Conservation (phyloP, 2,797 vertebrate genomes). For the Premnoplex brunnescens region DNA sequence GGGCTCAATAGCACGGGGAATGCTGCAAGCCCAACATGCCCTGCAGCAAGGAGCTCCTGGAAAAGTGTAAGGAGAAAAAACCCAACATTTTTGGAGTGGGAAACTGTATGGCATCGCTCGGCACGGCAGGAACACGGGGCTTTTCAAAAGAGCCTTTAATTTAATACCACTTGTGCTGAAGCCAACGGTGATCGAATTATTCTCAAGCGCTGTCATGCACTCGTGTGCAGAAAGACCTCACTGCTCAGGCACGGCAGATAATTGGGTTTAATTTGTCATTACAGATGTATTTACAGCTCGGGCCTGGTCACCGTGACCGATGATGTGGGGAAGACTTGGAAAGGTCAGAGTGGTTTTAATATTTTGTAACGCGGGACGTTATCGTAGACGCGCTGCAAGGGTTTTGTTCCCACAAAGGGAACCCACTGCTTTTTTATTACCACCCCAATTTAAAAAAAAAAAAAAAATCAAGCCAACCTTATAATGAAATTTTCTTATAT, state of each 20-base stretch:
- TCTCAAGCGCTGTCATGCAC: neutral
- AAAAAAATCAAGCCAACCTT: rapidly evolving
- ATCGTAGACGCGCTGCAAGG: neutral
- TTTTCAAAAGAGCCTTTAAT: neutral
- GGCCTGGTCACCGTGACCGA: neutral
- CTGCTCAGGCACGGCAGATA: constrained; percentile 12
- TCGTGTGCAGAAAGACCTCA: neutral
- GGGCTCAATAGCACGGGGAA: rapidly evolving
- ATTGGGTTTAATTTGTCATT: constrained; percentile 58
- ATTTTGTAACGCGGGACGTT: neutral
- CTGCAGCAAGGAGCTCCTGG: neutral
- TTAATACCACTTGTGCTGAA: neutral
- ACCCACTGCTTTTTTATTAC: neutral
- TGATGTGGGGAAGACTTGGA: neutral
- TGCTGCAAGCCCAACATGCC: rapidly evolving
- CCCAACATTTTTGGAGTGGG: rapidly evolving
- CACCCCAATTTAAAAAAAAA: rapidly evolving
- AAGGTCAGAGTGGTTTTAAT: neutral
- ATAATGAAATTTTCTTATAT: neutral
- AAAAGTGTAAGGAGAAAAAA: rapidly evolving
- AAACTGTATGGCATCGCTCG: rapidly evolving
- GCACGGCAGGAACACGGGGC: rapidly evolving
- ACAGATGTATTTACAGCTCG: constrained; percentile 18
- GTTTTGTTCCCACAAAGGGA: neutral
- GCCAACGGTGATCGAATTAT: neutral